These are phyloP conservation scores for Steinernema carpocapsae DNA, from an alignment of 2,888 invertebrate species.

Conservation along the genomic window DNA sequence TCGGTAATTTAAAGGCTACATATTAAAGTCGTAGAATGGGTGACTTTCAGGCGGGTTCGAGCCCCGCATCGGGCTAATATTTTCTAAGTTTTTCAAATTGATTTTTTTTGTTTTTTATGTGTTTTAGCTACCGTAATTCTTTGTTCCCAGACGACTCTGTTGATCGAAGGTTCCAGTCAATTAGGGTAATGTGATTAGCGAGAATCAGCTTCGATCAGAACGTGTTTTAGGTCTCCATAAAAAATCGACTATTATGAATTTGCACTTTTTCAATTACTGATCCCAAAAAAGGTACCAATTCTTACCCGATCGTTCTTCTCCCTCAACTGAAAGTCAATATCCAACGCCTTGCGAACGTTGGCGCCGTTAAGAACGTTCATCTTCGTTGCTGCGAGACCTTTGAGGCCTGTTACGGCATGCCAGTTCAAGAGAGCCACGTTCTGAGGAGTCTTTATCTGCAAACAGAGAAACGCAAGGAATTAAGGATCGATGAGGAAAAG, in stretches of 20 bases:
- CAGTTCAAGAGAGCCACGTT: slow-evolving; percentile 12
- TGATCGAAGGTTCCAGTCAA: no score
- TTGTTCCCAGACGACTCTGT: no score
- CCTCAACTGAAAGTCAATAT: slow-evolving; percentile 24
- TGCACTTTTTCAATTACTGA: no score
- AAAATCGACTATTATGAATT: no score
- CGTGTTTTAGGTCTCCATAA: no score
- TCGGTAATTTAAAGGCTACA: no score
- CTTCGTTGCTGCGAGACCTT: slow-evolving; percentile 27
- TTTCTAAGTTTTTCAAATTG: not conserved
- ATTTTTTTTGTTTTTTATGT: not conserved
- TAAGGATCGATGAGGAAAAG: not conserved
- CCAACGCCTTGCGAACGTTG: slow-evolving; percentile 29
- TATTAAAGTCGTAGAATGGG: slow-evolving; percentile 39
- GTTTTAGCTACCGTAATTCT: no score
- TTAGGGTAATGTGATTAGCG: no score
- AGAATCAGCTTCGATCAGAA: no score
- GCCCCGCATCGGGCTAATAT: slow-evolving; percentile 65
- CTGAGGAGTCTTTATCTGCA: slow-evolving; percentile 6
- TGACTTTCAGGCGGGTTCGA: slow-evolving; percentile 63
- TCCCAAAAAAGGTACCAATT: no score
- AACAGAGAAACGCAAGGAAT: not conserved
- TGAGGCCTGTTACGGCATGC: slow-evolving; percentile 25
- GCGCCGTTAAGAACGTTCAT: slow-evolving; percentile 32
- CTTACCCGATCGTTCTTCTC: slow-evolving; percentile 29